A percentile compares a stretch with the other conserved stretches of the same genome.
Conservation (phyloP, 2,113 vertebrate genomes). For the Bubo bubo region DNA sequence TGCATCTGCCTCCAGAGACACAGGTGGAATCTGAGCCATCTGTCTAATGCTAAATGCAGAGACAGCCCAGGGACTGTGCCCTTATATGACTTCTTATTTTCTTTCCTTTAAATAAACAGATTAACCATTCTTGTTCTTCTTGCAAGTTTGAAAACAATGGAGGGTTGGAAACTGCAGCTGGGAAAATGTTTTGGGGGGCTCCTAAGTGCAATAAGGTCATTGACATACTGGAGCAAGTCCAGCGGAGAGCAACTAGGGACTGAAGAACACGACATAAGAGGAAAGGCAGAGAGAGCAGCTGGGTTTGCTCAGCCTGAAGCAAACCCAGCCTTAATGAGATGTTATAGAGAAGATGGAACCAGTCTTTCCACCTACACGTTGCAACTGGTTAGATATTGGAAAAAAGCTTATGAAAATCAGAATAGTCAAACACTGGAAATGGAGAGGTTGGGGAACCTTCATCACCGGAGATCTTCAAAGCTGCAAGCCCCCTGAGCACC, state of each 20-base stretch:
- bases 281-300: neutral
- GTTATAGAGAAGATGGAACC: neutral
- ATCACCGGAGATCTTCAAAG: neutral
- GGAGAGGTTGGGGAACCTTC: neutral
- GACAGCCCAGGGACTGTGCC: neutral
- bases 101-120: conserved; percentile 33
- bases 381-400: neutral
- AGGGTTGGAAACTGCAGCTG: neutral
- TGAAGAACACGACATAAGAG: neutral
- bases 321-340: neutral
- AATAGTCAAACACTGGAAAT: neutral
- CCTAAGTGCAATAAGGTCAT: neutral
- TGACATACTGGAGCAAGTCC: neutral
- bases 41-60: conserved; percentile 40
- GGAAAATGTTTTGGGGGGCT: neutral
- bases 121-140: conserved; percentile 7
- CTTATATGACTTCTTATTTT: conserved; percentile 14
- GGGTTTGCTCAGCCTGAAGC: neutral
- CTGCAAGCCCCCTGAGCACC: neutral
- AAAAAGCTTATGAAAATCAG: neutral
- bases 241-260: neutral
- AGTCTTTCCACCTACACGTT: neutral
- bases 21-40: conserved; percentile 61
- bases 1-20: conserved; percentile 59
- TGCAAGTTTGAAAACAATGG: conserved; percentile 25